These are phyloP conservation scores for Neodiprion pinetum DNA, from an alignment of 1,140 invertebrate species.

Conservation along the genomic window DNA sequence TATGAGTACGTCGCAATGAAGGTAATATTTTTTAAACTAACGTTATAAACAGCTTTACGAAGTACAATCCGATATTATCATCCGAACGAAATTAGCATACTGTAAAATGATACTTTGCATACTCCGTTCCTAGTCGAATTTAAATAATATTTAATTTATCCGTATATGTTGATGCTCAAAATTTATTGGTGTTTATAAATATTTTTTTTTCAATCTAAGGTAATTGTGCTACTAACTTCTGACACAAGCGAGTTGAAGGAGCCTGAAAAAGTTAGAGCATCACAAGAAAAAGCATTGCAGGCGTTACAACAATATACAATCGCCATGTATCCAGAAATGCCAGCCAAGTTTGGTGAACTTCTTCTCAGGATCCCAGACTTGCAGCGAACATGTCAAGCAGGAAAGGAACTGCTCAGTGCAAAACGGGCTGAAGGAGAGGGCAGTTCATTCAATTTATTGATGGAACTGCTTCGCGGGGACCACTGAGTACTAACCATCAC, in stretches of 20 bases:
- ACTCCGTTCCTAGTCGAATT: no score
- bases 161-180: not conserved
- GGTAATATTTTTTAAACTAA: constrained; percentile 53
- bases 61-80: not conserved
- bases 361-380: constrained; percentile 92
- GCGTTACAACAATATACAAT: constrained; percentile 92
- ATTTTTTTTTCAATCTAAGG: constrained; percentile 45
- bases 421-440: constrained; percentile 88
- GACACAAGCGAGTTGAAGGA: constrained; percentile 93
- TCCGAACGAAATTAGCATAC: not conserved
- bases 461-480: constrained; percentile 93
- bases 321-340: constrained; percentile 89
- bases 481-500: constrained; percentile 66
- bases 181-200: constrained; percentile 18
- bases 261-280: constrained; percentile 88
- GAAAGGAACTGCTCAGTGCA: constrained; percentile 88
- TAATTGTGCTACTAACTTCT: constrained; percentile 91
- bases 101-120: no score
- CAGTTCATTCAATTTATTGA: constrained; percentile 91
- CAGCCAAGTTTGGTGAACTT: constrained; percentile 94
- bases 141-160: no score
- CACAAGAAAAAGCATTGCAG: constrained; percentile 92
- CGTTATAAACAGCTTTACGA: not conserved
- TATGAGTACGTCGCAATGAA: constrained; percentile 98
- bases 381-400: constrained; percentile 92